Base-by-base conservation (phyloP, 1,140 invertebrate genomes). In the Leptinotarsa texana region DNA sequence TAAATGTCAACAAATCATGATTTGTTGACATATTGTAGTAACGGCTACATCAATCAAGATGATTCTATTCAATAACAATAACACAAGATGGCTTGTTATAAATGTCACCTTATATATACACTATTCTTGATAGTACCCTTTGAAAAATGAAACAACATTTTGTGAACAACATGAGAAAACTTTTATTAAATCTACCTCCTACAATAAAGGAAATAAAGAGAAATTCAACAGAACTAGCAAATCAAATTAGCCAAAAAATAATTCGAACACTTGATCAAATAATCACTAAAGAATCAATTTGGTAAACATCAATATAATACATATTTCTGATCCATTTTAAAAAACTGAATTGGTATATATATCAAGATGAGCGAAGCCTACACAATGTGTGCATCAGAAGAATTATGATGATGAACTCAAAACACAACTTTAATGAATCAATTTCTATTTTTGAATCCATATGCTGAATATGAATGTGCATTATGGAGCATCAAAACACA, bases 151-250 rank as follows among this genome's bases (percentile, higher is more conserved):
- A 57, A 57, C 51, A 57, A 57, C 21, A 13, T 67, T 33, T 66
- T 57, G 15, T 76, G 72, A 77, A 77, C 75, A 77, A 69, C 71
- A 74, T 77, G 76, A 77, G 76, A 77, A 77, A 77, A 77, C 76
- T 71, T 75, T 77, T 77, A 77, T 77, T 77, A 77, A 77, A 71
- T 77, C 65, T 74, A 74, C 72, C 73, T 77, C 69, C 61, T 75
- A 76, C 75, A 71, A 73, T 77, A 74, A 66, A 74, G 69, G 74
- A 63, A 71, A 63, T 74, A 62, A 62, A 77, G 51, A 57, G 51
- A 57, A 57, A 57, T 18, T 57, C 71, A 68, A 63, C 42, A 71
- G 72, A 68, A 77, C 27, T 69, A 74, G 73, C 76, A 69, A 74
- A 77, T 74, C 62, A 27, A 68, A 68, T 15, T 57, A n/a, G 48